Percentiles rank a stretch among this genome's conserved stretches.
phyloP scores from a whole-genome alignment of 2,113 vertebrate genomes.

The Strix aluco region DNA sequence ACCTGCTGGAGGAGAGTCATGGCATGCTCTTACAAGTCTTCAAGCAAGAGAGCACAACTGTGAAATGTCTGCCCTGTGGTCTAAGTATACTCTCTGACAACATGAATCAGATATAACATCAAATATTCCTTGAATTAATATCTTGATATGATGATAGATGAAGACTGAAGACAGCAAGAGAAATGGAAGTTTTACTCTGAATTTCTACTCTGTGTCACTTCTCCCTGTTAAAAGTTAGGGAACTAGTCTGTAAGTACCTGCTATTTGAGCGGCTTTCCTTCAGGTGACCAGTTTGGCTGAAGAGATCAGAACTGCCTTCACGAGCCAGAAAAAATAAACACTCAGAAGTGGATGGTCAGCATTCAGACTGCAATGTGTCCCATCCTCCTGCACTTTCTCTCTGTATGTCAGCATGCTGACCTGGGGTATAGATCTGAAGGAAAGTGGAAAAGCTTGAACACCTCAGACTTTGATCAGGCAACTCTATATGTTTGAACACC shows the following conservation, averaged over 20 bases:
- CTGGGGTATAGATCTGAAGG: background rate
- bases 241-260: background rate
- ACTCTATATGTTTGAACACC: background rate
- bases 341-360: accelerated
- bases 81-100: background rate
- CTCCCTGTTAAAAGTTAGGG: background rate
- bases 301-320: background rate
- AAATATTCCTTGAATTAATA: background rate
- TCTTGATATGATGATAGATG: background rate
- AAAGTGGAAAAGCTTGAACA: background rate
- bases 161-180: background rate
- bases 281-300: background rate
- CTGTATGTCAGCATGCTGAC: background rate
- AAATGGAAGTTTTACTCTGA: background rate
- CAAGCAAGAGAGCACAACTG: background rate
- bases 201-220: background rate
- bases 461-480: background rate
- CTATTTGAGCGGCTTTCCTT: background rate
- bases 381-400: background rate
- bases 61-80: background rate
- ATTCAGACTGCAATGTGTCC: background rate
- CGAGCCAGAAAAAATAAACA: background rate
- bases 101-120: background rate
- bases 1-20: background rate
- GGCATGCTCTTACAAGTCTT: background rate